Conservation (phyloP, 92 coral and sea anemone genomes). For the Hydrozoanthus gracilis region DNA sequence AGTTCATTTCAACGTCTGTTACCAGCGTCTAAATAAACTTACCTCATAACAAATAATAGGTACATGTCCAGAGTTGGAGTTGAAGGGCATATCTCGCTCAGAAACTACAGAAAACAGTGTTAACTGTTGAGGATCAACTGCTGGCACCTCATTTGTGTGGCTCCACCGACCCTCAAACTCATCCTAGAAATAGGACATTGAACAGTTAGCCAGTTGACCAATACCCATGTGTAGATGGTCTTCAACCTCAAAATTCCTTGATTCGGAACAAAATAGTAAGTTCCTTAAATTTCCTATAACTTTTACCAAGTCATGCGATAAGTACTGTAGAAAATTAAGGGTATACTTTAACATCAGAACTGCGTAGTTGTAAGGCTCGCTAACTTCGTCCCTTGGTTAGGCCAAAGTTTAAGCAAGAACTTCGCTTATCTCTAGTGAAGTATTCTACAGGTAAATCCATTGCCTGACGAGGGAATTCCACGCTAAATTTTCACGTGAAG, state of each 20-base stretch:
- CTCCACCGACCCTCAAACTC: conserved; percentile 74
- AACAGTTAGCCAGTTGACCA: not conserved
- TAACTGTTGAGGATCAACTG: conserved; percentile 58
- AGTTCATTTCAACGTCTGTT: no score
- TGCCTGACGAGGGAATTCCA: no score
- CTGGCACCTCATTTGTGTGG: conserved; percentile 55
- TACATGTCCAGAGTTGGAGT: conserved; percentile 84
- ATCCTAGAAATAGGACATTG: conserved; percentile 59
- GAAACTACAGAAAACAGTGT: conserved; percentile 80
- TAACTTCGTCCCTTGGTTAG: no score
- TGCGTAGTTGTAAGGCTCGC: no score
- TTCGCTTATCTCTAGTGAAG: not conserved
- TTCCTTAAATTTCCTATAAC: not conserved
- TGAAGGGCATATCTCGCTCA: conserved; percentile 92
- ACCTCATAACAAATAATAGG: conserved; percentile 93
- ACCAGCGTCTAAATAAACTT: not conserved
- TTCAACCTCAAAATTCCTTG: not conserved
- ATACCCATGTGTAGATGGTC: not conserved
- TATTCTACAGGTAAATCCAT: no score
- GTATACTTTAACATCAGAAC: no score
- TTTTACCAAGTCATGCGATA: no score
- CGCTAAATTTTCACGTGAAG: no score
- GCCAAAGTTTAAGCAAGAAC: no score
- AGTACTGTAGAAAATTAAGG: no score
- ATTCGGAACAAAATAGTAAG: not conserved